A percentile compares a stretch with the other conserved stretches of the same genome.
Evolutionary conservation across 2,888 invertebrate species (phyloP).

Genomic region (Pammene fasciana): DNA sequence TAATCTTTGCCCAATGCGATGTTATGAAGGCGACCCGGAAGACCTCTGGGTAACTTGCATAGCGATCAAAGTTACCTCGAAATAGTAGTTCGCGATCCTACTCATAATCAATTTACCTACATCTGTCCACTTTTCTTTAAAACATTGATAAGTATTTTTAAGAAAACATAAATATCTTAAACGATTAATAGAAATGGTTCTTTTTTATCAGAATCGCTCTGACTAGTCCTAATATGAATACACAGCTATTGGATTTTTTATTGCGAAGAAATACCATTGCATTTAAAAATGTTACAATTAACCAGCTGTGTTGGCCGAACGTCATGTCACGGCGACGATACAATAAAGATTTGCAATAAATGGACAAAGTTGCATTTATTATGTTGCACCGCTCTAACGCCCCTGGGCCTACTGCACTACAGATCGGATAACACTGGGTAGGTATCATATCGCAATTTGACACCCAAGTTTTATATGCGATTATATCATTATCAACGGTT

Average conservation of each 20-base stretch:
- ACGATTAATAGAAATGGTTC: background rate
- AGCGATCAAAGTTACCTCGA: no score
- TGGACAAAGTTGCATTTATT: no score
- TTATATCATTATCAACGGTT: background rate
- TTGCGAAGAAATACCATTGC: background rate
- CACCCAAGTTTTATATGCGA: slow-evolving; percentile 11
- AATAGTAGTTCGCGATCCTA: no score
- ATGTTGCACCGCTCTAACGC: no score
- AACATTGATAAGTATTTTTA: background rate
- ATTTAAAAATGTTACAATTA: background rate
- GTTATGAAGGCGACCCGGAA: no score
- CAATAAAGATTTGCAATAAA: background rate
- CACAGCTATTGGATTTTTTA: background rate
- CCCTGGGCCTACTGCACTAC: background rate
- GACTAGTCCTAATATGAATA: background rate
- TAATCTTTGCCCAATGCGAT: no score
- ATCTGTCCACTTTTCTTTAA: background rate
- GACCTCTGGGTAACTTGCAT: no score
- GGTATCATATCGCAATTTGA: background rate
- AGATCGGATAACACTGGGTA: background rate
- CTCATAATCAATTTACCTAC: background rate
- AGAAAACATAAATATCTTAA: background rate
- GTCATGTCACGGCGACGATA: background rate
- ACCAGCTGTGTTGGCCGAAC: background rate
- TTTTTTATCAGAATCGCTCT: slow-evolving; percentile 3